Conservation (phyloP, 2,888 invertebrate species). For the Torymus texanus region DNA sequence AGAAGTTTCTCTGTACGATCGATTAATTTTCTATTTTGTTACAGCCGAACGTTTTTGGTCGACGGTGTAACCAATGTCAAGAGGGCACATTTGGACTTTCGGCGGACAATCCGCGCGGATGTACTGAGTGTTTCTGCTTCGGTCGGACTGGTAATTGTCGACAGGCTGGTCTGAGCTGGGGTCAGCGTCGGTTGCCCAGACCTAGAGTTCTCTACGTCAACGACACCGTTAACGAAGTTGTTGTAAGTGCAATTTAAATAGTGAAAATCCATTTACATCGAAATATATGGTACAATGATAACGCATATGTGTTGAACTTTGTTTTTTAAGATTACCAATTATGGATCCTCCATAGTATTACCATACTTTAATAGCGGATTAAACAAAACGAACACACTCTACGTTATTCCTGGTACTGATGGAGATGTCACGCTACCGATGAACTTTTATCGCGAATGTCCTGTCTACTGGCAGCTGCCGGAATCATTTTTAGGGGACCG, state of each 20-base stretch:
- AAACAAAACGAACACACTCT: constrained; percentile 78
- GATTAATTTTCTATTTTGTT: neutral
- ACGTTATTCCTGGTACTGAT: constrained; percentile 79
- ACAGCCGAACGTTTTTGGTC: constrained; percentile 81
- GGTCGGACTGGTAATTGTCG: constrained; percentile 87
- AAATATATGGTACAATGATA: neutral
- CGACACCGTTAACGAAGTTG: constrained; percentile 68
- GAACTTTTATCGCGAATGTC: constrained; percentile 78
- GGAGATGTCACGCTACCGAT: constrained; percentile 78
- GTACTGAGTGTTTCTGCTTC: constrained; percentile 98
- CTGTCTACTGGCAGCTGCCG: constrained; percentile 90
- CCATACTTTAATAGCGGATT: constrained; percentile 74
- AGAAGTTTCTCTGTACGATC: neutral
- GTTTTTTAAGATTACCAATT: constrained; percentile 66
- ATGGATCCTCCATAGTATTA: constrained; percentile 64
- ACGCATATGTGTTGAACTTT: neutral
- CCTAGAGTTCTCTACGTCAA: constrained; percentile 72
- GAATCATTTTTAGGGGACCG: constrained; percentile 89
- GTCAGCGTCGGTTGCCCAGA: constrained; percentile 82
- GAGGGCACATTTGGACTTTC: constrained; percentile 92
- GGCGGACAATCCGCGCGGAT: constrained; percentile 87
- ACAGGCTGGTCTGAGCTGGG: constrained; percentile 89
- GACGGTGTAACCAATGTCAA: constrained; percentile 89
- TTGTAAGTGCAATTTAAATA: constrained; percentile 59
- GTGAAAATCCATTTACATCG: constrained; percentile 8